Conservation (phyloP, 2,888 invertebrate genomes). For the Drosophila picticornis region DNA sequence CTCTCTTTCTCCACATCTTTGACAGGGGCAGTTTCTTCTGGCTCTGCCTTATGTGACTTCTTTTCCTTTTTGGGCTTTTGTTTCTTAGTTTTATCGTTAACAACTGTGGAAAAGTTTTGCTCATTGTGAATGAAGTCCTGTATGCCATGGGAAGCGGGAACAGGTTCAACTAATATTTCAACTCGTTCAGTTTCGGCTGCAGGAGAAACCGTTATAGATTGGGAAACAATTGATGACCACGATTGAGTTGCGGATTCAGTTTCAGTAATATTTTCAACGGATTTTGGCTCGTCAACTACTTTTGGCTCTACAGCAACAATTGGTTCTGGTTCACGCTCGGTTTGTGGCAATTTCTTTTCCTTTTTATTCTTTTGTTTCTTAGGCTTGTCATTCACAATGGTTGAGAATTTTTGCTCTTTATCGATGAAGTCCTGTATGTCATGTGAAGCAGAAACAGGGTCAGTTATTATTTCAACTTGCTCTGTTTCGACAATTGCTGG, state of each 20-base stretch:
- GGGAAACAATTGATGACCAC: conserved; percentile 64
- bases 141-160: neutral
- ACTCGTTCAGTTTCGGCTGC: conserved; percentile 6
- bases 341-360: conserved; percentile 34
- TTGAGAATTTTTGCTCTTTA: conserved; percentile 37
- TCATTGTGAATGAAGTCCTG: conserved; percentile 14
- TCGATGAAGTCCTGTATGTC: conserved; percentile 31
- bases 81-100: conserved; percentile 23
- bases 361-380: conserved; percentile 43
- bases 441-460: neutral
- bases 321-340: conserved; percentile 4
- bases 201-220: conserved; percentile 22
- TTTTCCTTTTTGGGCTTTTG: conserved; percentile 45
- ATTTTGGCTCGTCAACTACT: neutral
- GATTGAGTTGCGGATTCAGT: conserved; percentile 24
- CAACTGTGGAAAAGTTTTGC: conserved; percentile 4
- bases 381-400: conserved; percentile 31
- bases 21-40: conserved; percentile 1
- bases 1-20: conserved; percentile 4
- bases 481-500: conserved; percentile 3
- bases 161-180: neutral
- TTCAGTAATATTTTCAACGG: neutral
- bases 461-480: neutral
- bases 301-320: conserved; percentile 3
- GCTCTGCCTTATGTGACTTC: conserved; percentile 7